Conservation (phyloP, 2,797 vertebrate genomes). For the Sylvia borin region DNA sequence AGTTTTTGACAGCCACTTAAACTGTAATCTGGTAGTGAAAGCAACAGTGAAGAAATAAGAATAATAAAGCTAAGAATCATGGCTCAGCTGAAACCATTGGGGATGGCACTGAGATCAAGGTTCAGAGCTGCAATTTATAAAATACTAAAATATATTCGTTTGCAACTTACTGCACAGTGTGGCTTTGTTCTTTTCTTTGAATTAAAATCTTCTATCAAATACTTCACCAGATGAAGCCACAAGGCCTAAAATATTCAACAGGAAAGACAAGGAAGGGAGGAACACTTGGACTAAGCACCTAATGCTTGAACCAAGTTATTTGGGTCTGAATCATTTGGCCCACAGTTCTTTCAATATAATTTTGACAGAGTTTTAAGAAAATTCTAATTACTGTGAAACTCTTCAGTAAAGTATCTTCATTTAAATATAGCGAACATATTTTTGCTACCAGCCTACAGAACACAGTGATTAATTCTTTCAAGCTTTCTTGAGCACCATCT, state of each 20-base stretch:
- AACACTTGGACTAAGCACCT: background rate
- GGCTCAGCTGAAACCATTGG: background rate
- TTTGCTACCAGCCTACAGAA: conserved; percentile 28
- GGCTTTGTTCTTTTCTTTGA: background rate
- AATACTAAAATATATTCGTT: background rate
- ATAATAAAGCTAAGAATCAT: background rate
- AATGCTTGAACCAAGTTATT: background rate
- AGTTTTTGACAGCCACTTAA: background rate
- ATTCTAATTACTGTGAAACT: background rate
- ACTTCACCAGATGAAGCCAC: background rate
- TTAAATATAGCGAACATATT: conserved; percentile 39
- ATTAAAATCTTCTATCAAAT: background rate
- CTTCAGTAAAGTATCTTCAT: background rate
- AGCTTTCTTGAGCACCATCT: conserved; percentile 43
- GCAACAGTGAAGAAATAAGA: background rate
- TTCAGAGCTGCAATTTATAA: background rate
- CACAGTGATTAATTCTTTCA: conserved; percentile 15
- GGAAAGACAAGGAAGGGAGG: background rate
- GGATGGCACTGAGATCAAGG: background rate
- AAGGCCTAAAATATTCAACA: background rate
- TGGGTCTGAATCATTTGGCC: background rate
- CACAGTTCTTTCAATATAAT: background rate
- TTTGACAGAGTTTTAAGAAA: background rate
- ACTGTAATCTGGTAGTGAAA: background rate
- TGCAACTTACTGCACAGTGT: background rate